Conservation (phyloP, 2,797 vertebrate genomes). For the Graptemys geographica region DNA sequence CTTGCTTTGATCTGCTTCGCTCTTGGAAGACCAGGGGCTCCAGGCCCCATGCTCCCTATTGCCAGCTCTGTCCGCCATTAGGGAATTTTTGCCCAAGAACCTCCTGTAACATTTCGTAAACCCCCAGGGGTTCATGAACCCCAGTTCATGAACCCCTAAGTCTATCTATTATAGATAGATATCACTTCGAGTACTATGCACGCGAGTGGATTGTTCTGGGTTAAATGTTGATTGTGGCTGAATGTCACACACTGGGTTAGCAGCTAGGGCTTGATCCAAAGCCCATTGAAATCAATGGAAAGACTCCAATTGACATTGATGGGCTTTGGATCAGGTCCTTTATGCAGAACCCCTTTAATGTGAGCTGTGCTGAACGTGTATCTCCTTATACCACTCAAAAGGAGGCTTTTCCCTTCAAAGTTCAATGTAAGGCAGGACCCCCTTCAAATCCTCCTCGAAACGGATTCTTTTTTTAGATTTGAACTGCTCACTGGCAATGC, state of each 20-base stretch:
- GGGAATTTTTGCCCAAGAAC: too few relatives aligned
- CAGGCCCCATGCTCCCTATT: too few relatives aligned
- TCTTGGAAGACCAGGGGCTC: too few relatives aligned
- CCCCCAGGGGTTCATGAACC: too few relatives aligned
- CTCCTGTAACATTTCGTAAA: too few relatives aligned
- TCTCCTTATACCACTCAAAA: background rate
- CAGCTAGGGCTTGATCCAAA: background rate
- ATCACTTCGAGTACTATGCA: constrained; percentile 50
- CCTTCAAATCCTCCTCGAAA: background rate
- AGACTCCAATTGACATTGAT: constrained; percentile 48
- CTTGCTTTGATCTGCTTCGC: too few relatives aligned
- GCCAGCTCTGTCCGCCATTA: too few relatives aligned
- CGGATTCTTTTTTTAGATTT: background rate
- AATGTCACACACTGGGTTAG: constrained; percentile 43
- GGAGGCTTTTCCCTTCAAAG: background rate
- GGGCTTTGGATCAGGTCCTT: constrained; percentile 40
- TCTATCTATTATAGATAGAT: background rate
- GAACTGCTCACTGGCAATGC: background rate
- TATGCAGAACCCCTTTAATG: constrained; percentile 19
- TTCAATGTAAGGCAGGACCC: background rate
- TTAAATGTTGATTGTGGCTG: constrained; percentile 58
- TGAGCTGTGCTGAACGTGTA: background rate
- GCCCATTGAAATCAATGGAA: constrained; percentile 29
- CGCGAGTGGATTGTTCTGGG: constrained; percentile 47
- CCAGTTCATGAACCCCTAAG: too few relatives aligned